Evolutionary conservation across 2,113 vertebrate species (phyloP).

Genomic region (Tachysurus vachellii): DNA sequence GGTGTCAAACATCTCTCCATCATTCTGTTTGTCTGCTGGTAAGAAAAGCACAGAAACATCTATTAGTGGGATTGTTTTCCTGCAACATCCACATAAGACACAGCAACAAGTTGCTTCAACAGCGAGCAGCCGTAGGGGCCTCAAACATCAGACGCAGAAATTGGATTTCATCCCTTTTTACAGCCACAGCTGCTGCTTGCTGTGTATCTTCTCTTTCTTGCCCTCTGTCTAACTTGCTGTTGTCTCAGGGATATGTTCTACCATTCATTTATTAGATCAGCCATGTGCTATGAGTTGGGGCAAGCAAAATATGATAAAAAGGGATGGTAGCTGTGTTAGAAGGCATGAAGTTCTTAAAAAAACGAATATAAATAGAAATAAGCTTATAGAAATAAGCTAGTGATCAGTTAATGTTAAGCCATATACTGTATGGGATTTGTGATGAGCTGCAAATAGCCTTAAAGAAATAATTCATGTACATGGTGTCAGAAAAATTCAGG

Average conservation of each 20-base stretch:
- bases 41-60: constrained; percentile 50
- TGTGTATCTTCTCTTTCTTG: constrained; percentile 34
- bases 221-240: constrained; percentile 55
- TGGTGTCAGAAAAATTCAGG: not conserved
- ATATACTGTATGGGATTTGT: not conserved
- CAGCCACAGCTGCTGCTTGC: constrained; percentile 29
- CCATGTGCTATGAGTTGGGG: constrained; percentile 42
- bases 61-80: constrained; percentile 59
- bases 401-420: not conserved
- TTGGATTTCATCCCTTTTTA: constrained; percentile 48
- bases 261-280: constrained; percentile 60
- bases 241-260: constrained; percentile 60
- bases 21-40: constrained; percentile 35
- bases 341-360: not conserved
- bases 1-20: constrained; percentile 20
- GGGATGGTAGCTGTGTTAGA: not conserved
- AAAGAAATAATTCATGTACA: not conserved
- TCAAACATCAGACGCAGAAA: constrained; percentile 58
- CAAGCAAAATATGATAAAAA: constrained; percentile 14
- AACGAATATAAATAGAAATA: too few relatives aligned
- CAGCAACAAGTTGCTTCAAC: constrained; percentile 47
- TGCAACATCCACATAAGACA: constrained; percentile 50
- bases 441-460: not conserved
- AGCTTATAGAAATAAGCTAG: not conserved
- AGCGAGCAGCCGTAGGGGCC: constrained; percentile 61